These are phyloP conservation scores for Jacana jacana DNA, from an alignment of 2,113 vertebrate genomes.

Conservation along the genomic window DNA sequence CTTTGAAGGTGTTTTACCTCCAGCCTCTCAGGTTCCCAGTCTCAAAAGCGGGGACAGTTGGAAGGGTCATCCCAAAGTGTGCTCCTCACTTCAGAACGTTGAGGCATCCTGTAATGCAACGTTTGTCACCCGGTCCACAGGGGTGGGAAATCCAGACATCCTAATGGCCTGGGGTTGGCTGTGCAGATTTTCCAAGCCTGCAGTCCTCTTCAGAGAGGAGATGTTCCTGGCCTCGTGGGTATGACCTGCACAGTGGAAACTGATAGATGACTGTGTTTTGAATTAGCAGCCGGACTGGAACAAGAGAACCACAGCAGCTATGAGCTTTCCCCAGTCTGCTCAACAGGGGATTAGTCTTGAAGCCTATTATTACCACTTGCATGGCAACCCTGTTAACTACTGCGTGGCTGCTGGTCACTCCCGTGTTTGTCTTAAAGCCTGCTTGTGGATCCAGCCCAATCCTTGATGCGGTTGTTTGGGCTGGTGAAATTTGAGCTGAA, in stretches of 20 bases:
- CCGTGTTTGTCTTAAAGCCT: neutral
- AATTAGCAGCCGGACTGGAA: neutral
- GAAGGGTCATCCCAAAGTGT: neutral
- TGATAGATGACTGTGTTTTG: neutral
- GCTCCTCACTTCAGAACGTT: neutral
- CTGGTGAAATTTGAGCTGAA: neutral
- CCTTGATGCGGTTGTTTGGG: neutral
- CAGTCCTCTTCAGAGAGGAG: neutral
- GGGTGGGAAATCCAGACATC: neutral
- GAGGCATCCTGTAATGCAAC: neutral
- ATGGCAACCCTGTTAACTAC: neutral
- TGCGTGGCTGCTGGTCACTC: neutral
- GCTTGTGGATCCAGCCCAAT: neutral
- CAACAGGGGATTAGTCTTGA: neutral
- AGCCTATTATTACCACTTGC: neutral
- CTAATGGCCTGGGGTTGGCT: neutral
- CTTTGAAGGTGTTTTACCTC: neutral
- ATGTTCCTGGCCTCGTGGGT: neutral
- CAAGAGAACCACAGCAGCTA: neutral
- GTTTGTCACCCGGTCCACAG: neutral
- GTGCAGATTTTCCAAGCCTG: neutral
- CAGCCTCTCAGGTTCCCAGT: neutral
- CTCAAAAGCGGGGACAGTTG: neutral
- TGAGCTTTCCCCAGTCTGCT: neutral
- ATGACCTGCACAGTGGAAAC: constrained; percentile 4